Evolutionary conservation across 2,113 vertebrate genomes (phyloP).

Genomic region (Tragelaphus strepsiceros): DNA sequence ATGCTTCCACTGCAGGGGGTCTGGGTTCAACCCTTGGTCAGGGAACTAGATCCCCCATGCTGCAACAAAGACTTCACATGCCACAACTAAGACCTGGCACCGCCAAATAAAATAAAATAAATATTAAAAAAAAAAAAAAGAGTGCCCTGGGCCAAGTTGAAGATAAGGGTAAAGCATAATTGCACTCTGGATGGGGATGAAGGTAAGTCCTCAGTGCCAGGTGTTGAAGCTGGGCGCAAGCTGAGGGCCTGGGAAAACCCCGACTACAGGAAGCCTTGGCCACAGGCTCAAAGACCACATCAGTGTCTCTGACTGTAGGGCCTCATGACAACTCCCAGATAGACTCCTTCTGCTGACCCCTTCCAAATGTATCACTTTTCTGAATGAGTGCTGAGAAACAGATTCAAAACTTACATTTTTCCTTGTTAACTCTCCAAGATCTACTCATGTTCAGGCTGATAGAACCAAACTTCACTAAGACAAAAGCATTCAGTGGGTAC

Average conservation of each 20-base stretch:
- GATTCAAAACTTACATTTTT: not conserved
- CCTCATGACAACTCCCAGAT: not conserved
- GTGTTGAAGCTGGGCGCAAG: not conserved
- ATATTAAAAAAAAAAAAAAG: not conserved
- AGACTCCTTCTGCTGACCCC: not conserved
- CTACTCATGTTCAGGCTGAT: not conserved
- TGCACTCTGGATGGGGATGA: not conserved
- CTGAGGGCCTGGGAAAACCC: not conserved
- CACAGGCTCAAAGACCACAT: not conserved
- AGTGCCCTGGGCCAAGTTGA: not conserved
- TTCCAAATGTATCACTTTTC: not conserved
- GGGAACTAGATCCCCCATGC: not conserved
- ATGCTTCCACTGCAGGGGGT: not conserved
- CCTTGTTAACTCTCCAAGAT: not conserved
- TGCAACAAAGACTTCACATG: not conserved
- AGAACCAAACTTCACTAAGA: not conserved
- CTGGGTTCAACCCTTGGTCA: not conserved
- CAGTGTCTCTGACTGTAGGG: not conserved
- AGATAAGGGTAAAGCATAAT: not conserved
- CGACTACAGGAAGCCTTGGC: not conserved
- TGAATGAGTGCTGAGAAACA: not conserved
- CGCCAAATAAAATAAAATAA: not conserved
- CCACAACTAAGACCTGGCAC: not conserved
- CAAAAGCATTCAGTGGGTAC: not conserved
- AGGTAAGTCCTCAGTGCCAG: not conserved